phyloP scores from a whole-genome alignment of 2,797 vertebrate genomes.

The Sebastes itinus region DNA sequence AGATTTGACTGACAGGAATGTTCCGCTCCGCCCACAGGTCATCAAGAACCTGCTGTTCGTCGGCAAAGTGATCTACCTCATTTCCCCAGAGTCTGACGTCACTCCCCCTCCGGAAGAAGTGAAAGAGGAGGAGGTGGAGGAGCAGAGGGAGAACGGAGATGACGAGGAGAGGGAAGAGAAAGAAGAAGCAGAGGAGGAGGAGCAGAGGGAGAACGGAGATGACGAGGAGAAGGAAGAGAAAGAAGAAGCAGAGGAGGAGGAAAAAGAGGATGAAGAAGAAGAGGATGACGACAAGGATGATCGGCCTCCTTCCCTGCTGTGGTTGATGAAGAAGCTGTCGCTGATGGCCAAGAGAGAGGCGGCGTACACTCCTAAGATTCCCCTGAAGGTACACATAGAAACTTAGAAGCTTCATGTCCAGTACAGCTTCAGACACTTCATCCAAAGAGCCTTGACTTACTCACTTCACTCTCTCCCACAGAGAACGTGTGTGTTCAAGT shows the following conservation, averaged over 20 bases:
- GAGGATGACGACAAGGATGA: conserved; percentile 72
- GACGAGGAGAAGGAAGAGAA: too few species aligned
- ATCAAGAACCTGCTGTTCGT: conserved; percentile 96
- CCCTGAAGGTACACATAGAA: conserved; percentile 85
- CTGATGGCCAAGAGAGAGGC: conserved; percentile 92
- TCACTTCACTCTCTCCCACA: conserved; percentile 63
- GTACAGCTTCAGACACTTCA: neutral
- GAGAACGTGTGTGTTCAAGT: conserved; percentile 97
- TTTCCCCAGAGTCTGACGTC: conserved; percentile 83
- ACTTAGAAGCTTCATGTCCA: neutral
- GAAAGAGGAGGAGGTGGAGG: conserved; percentile 25
- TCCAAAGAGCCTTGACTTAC: neutral
- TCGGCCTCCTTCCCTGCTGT: conserved; percentile 86
- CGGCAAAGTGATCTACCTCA: conserved; percentile 91
- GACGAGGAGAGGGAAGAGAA: too few species aligned
- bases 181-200: neutral
- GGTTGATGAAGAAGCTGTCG: conserved; percentile 92
- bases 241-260: neutral
- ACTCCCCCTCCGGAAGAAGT: conserved; percentile 8
- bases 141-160: neutral
- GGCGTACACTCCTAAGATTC: conserved; percentile 89
- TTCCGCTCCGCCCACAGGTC: conserved; percentile 79
- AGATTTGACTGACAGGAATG: neutral
- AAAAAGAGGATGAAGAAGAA: conserved; percentile 55
- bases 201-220: too few species aligned